A percentile compares a stretch with the other conserved stretches of the same genome.
Evolutionary conservation across 2,113 vertebrate species (phyloP).

Genomic region (Xenus cinereus): DNA sequence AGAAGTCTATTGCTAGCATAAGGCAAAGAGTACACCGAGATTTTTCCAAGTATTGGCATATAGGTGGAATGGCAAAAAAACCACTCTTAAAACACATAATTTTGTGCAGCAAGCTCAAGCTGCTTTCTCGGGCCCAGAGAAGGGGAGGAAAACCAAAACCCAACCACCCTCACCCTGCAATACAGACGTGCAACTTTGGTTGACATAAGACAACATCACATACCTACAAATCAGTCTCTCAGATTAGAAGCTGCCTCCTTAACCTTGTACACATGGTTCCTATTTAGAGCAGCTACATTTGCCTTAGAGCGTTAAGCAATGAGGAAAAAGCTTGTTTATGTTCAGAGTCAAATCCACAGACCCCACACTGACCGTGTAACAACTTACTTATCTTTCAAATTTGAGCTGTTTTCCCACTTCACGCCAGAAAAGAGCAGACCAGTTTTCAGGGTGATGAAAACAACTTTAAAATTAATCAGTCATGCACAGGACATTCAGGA

Average conservation of each 20-base stretch:
- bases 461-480: neutral
- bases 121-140: neutral
- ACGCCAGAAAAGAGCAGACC: neutral
- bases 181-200: neutral
- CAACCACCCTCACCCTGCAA: neutral
- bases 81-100: neutral
- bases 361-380: rapidly evolving
- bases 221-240: neutral
- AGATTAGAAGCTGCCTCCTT: neutral
- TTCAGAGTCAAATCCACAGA: constrained; percentile 17
- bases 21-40: neutral
- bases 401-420: neutral
- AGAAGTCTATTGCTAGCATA: neutral
- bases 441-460: constrained; percentile 26
- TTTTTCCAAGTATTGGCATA: neutral
- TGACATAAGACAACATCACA: neutral
- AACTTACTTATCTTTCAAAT: neutral
- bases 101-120: neutral
- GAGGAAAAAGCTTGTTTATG: neutral
- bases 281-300: neutral
- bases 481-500: neutral
- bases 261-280: neutral
- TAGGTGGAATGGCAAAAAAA: neutral
- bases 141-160: neutral
- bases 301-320: neutral